A percentile compares a stretch with the other conserved stretches of the same genome.
Conservation (phyloP, 2,797 vertebrate genomes). For the Mormyrops attenuatus region DNA sequence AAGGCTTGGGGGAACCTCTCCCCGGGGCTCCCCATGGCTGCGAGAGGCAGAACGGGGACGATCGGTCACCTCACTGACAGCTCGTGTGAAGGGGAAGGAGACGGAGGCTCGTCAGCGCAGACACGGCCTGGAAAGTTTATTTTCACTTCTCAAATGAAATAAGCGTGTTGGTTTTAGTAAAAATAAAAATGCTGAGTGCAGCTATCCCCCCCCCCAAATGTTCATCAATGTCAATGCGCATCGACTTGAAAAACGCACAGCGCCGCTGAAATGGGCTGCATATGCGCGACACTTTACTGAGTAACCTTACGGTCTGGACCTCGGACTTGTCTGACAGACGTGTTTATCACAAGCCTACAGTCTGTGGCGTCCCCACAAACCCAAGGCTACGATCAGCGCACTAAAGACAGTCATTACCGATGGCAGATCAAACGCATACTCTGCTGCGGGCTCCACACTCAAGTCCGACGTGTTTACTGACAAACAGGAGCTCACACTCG, state of each 20-base stretch:
- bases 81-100: not conserved
- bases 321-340: not conserved
- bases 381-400: not conserved
- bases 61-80: not conserved
- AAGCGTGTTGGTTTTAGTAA: not conserved
- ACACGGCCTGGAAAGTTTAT: not conserved
- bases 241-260: not conserved
- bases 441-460: not conserved
- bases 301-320: not conserved
- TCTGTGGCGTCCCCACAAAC: not conserved
- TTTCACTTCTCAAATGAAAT: not conserved
- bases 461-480: not conserved
- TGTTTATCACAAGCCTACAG: not conserved
- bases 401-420: not conserved
- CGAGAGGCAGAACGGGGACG: not conserved
- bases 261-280: not conserved
- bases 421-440: not conserved
- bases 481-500: not conserved
- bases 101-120: not conserved
- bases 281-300: not conserved
- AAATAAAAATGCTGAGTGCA: not conserved
- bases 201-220: not conserved
- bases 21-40: slow-evolving; percentile 66
- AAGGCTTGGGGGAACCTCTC: slow-evolving; percentile 63
- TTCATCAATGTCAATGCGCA: too few species aligned